Percentiles rank a stretch among this genome's conserved stretches.
Evolutionary conservation across 2,888 invertebrate species (phyloP).

Genomic region (Myopa testacea): DNA sequence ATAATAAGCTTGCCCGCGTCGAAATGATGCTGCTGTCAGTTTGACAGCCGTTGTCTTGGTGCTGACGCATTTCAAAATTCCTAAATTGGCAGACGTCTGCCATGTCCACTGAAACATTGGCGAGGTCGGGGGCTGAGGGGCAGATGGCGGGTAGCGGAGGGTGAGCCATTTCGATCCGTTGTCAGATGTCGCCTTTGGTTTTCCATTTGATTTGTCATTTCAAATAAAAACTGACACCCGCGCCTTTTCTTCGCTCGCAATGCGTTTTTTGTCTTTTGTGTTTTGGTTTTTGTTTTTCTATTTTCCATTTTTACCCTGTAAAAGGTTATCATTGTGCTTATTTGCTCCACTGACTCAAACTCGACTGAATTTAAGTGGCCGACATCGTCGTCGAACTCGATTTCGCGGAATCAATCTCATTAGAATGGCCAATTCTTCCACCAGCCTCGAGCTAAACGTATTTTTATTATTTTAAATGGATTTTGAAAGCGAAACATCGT

Average conservation of each 20-base stretch:
- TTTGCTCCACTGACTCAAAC: neutral
- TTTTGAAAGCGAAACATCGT: neutral
- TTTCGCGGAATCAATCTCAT: constrained; percentile 8
- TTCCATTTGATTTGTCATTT: constrained; percentile 10
- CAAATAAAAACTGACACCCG: neutral
- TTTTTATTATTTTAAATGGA: neutral
- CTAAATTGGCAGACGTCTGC: neutral
- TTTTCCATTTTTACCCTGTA: neutral
- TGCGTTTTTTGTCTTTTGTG: neutral
- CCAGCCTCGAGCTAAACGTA: neutral
- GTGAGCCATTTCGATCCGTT: neutral
- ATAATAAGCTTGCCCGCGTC: neutral
- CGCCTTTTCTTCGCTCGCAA: neutral
- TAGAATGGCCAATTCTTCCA: neutral
- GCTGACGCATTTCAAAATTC: neutral
- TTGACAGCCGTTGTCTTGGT: neutral
- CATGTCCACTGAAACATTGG: neutral
- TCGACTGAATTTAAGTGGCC: neutral
- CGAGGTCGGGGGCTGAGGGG: too few species aligned
- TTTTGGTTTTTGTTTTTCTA: neutral
- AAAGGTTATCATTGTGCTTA: constrained; percentile 5
- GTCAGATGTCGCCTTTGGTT: neutral
- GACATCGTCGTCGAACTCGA: neutral
- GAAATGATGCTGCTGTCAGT: neutral
- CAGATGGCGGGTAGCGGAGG: too few species aligned